Percentiles rank a stretch among this genome's conserved stretches.
Conservation (phyloP, 1,140 invertebrate species). For the Caenorhabditis latens region DNA sequence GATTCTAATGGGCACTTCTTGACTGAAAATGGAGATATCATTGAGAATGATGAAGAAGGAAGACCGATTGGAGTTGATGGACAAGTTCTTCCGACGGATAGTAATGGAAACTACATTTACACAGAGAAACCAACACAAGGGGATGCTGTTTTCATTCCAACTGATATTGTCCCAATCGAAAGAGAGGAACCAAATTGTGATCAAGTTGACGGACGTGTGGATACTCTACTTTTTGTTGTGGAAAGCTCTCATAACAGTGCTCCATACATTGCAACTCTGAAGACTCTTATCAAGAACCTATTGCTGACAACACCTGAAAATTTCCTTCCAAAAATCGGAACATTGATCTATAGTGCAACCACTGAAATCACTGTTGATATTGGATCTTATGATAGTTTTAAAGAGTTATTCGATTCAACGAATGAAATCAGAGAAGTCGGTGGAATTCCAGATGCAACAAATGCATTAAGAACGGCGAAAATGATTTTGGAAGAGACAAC, state of each 20-base stretch:
- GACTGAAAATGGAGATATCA: slow-evolving; percentile 15
- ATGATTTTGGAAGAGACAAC: slow-evolving; percentile 52
- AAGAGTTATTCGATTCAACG: slow-evolving; percentile 61
- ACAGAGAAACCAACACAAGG: background rate
- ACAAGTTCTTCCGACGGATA: slow-evolving; percentile 56
- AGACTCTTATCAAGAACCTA: slow-evolving; percentile 42
- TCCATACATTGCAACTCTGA: slow-evolving; percentile 39
- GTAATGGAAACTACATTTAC: slow-evolving; percentile 35
- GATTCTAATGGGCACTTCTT: slow-evolving; percentile 1
- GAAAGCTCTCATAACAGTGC: slow-evolving; percentile 54
- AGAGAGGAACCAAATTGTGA: slow-evolving; percentile 52
- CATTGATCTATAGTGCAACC: slow-evolving; percentile 62
- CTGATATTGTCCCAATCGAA: slow-evolving; percentile 21
- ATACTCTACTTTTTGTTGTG: slow-evolving; percentile 48
- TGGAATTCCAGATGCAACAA: slow-evolving; percentile 56
- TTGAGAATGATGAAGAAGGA: slow-evolving; percentile 36
- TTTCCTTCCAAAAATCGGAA: slow-evolving; percentile 59
- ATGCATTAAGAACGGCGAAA: slow-evolving; percentile 53
- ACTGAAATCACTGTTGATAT: slow-evolving; percentile 66
- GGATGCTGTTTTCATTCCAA: slow-evolving; percentile 55
- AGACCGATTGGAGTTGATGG: slow-evolving; percentile 54
- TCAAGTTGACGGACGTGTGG: slow-evolving; percentile 46
- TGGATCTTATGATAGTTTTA: slow-evolving; percentile 53
- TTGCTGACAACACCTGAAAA: background rate
- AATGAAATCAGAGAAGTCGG: slow-evolving; percentile 61